Conservation (phyloP, 2,797 vertebrate species). For the Clarias fuscus region DNA sequence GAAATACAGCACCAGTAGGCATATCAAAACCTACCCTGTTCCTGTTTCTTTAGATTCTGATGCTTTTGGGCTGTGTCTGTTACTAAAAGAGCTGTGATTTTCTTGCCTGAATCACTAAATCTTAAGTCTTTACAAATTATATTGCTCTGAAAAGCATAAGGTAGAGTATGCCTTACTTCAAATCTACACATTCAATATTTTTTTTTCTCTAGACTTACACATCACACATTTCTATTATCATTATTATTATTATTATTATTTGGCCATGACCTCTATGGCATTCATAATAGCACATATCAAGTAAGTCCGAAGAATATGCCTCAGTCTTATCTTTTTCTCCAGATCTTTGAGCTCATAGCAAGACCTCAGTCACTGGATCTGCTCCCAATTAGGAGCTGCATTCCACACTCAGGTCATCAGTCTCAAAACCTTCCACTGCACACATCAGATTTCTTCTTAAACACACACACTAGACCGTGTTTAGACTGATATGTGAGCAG, state of each 20-base stretch:
- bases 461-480: constrained; percentile 14
- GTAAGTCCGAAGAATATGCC: constrained; percentile 7
- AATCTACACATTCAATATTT: neutral
- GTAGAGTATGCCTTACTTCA: neutral
- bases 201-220: neutral
- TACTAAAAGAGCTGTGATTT: neutral
- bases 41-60: neutral
- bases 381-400: constrained; percentile 60
- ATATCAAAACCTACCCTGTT: neutral
- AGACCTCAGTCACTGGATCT: constrained; percentile 50
- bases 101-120: neutral
- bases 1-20: constrained; percentile 5
- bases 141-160: neutral
- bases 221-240: neutral
- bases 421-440: constrained; percentile 58
- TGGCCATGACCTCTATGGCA: neutral
- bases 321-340: constrained; percentile 34
- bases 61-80: neutral
- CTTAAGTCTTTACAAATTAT: neutral
- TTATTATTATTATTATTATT: no score
- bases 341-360: constrained; percentile 30
- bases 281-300: constrained; percentile 2
- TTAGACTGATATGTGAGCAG: constrained; percentile 61
- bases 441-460: constrained; percentile 54
- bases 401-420: constrained; percentile 60